These are phyloP conservation scores for Syrmaticus mikado DNA, from an alignment of 2,113 vertebrate genomes.

Conservation along the genomic window DNA sequence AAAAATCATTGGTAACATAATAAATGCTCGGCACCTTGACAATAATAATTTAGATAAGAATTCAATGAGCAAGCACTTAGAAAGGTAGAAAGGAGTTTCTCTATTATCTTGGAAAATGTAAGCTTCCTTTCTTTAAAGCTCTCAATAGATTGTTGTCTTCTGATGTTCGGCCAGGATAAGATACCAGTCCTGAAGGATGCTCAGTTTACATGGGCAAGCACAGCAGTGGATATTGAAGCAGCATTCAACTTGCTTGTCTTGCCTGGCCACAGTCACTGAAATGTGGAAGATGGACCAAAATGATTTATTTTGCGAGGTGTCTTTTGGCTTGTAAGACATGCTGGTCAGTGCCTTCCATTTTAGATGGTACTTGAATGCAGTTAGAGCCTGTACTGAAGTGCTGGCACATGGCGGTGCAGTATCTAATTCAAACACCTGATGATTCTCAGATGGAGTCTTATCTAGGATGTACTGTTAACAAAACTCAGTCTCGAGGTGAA, in stretches of 20 bases:
- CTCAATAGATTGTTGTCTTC: neutral
- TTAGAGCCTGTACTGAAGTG: neutral
- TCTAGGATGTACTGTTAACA: neutral
- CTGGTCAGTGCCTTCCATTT: neutral
- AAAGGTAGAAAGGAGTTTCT: neutral
- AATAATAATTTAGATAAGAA: neutral
- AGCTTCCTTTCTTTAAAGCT: neutral
- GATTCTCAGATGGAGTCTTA: neutral
- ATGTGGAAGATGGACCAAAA: neutral
- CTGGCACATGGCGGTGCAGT: neutral
- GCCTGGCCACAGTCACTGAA: neutral
- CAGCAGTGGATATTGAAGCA: neutral
- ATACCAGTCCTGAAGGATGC: neutral
- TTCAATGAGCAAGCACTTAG: neutral
- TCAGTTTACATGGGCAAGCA: accelerated
- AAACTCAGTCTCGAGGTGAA: neutral
- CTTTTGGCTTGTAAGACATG: neutral
- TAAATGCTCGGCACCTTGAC: neutral
- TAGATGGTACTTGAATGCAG: neutral
- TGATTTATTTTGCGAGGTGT: neutral
- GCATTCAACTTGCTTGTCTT: neutral
- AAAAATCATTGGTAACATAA: neutral
- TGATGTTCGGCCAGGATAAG: neutral
- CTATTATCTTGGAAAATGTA: neutral
- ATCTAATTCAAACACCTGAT: neutral